Evolutionary conservation across 2,113 vertebrate species (phyloP).

Genomic region (Bagarius yarrelli): DNA sequence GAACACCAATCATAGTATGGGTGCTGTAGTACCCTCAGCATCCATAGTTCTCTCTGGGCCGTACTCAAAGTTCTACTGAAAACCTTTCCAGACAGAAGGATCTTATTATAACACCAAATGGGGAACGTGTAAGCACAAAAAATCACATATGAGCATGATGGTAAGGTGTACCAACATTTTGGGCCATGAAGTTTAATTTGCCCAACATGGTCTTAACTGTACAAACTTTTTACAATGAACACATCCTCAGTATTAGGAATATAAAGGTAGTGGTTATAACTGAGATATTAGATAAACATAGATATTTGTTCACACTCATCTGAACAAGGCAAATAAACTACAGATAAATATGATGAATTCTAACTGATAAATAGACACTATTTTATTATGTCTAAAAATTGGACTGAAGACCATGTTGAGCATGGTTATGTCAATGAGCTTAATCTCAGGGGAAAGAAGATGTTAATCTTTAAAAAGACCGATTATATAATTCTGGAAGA

Average conservation of each 20-base stretch:
- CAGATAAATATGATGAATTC: conserved; percentile 21
- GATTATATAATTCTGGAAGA: not conserved
- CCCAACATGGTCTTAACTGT: conserved; percentile 1
- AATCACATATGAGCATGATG: not conserved
- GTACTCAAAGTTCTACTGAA: not conserved
- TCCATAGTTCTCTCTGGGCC: too few species aligned
- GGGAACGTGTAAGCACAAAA: not conserved
- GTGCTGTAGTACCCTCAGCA: too few species aligned
- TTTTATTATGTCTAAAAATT: conserved; percentile 6
- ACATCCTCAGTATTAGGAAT: not conserved
- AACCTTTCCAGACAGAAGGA: not conserved
- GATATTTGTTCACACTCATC: not conserved
- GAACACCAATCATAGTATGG: not conserved
- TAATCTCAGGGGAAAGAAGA: not conserved
- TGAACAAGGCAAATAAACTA: not conserved
- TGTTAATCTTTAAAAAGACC: not conserved
- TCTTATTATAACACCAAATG: not conserved
- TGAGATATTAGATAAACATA: not conserved
- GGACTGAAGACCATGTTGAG: conserved; percentile 15
- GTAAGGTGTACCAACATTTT: not conserved
- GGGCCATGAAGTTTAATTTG: not conserved
- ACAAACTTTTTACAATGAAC: not conserved
- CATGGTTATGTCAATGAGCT: not conserved
- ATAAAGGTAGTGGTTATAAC: not conserved
- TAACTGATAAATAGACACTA: conserved; percentile 28